Evolutionary conservation across 2,113 vertebrate genomes (phyloP).

Genomic region (Tragelaphus buxtoni): DNA sequence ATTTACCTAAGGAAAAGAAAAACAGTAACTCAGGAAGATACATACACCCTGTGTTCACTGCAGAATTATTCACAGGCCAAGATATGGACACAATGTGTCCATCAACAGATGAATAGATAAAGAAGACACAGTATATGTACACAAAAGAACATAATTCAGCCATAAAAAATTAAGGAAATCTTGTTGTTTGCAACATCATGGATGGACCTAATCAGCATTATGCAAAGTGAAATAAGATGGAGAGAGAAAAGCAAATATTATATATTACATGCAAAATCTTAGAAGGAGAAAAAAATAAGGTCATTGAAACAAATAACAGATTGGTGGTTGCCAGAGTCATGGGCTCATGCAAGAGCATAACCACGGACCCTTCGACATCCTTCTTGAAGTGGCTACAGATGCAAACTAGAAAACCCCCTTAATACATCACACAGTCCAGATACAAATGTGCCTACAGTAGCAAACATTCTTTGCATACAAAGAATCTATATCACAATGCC

Average conservation of each 20-base stretch:
- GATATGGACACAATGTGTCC: neutral
- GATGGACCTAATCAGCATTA: neutral
- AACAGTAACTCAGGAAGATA: neutral
- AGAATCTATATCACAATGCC: neutral
- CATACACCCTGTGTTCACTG: neutral
- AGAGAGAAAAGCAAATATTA: neutral
- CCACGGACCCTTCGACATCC: too few relatives aligned
- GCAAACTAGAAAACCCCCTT: neutral
- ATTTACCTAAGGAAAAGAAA: neutral
- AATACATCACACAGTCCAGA: neutral
- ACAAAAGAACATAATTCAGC: neutral
- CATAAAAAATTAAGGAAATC: neutral
- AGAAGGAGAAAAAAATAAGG: neutral
- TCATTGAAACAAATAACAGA: neutral
- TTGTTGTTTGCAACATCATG: neutral
- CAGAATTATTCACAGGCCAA: neutral
- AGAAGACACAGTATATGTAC: neutral
- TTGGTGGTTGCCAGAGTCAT: neutral
- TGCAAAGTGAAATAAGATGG: neutral
- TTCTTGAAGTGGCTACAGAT: neutral
- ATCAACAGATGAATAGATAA: neutral
- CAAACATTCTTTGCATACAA: neutral
- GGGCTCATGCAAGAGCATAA: neutral
- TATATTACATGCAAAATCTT: neutral
- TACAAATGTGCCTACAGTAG: neutral